Base-by-base conservation (phyloP, 2,888 invertebrate genomes). In the Sturmia bella region DNA sequence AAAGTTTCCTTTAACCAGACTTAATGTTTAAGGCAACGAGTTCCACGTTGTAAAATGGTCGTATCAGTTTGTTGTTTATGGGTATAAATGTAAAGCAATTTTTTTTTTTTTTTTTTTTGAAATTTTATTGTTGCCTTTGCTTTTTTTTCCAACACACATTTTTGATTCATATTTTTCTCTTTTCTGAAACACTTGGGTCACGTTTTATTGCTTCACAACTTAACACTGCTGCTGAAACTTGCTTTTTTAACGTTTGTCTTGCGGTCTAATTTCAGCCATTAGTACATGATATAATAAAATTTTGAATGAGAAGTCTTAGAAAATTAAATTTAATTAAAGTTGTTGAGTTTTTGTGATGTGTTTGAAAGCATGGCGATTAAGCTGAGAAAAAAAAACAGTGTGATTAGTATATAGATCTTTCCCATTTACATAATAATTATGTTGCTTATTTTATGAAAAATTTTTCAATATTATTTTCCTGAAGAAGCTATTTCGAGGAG, bases 121-220 rank as follows among this genome's bases (percentile, higher is more conserved):
- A 32, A 32, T 37, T 68, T 68, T 68, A 37, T 17, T 37, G 56
- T 74, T 63, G 5, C 15, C 39, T n/a, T 70, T 39, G n/a, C 3
- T 24, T n/a, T 45, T 19, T 17, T 3, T 24, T 21, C 21, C 2
- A 27, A 11, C n/a, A 57, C 73, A 59, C 27, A 41, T 21, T 21
- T 73, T 48, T 2, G 19, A 41, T 39, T 4, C 3, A 6, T 32
- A 9, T 6, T 32, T 32, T 50, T 48, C 1, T 27, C n/a, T 45
- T 50, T 64, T 52, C 39, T 41, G 19, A 52, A 82, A 82, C 78
- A 82, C 74, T 82, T 82, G 82, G 78, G 66, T 82, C 78, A 82
- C 82, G 78, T 82, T 82, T 78, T 52, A 45, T 63, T 69, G 70
- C 75, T 74, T 82, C 70, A 70, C 78, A 78, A 70, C 59, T 82